Percentiles rank a stretch among this genome's conserved stretches.
Conservation (phyloP, 2,113 vertebrate genomes). For the Ciconia stormi region DNA sequence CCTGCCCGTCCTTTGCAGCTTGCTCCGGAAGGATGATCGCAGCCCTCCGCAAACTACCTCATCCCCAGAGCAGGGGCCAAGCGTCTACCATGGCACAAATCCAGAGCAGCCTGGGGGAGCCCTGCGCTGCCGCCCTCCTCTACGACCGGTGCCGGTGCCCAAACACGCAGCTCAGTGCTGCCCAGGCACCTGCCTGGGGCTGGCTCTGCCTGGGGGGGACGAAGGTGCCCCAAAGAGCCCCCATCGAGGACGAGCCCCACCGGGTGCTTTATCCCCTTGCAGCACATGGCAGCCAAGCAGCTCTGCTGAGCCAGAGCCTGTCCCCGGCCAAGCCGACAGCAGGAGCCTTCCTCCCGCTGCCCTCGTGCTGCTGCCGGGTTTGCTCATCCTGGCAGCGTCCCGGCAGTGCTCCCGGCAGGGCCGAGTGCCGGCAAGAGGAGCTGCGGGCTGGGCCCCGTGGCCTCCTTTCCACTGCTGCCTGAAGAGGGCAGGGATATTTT, state of each 20-base stretch:
- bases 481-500: background rate
- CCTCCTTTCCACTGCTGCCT: background rate
- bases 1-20: background rate
- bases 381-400: background rate
- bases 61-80: background rate
- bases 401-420: background rate
- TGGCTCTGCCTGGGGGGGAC: background rate
- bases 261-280: background rate
- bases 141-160: accelerated
- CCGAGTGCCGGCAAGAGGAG: background rate
- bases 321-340: background rate
- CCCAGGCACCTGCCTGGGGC: background rate
- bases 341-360: background rate
- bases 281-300: background rate
- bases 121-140: background rate
- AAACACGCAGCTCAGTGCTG: accelerated
- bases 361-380: background rate
- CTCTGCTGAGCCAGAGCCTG: background rate
- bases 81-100: background rate
- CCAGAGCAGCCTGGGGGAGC: background rate
- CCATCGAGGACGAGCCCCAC: accelerated
- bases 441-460: background rate
- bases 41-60: constrained; percentile 23
- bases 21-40: background rate
- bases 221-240: background rate